A percentile compares a stretch with the other conserved stretches of the same genome.
Conservation (phyloP, 2,797 vertebrate genomes). For the Eulemur coronatus region DNA sequence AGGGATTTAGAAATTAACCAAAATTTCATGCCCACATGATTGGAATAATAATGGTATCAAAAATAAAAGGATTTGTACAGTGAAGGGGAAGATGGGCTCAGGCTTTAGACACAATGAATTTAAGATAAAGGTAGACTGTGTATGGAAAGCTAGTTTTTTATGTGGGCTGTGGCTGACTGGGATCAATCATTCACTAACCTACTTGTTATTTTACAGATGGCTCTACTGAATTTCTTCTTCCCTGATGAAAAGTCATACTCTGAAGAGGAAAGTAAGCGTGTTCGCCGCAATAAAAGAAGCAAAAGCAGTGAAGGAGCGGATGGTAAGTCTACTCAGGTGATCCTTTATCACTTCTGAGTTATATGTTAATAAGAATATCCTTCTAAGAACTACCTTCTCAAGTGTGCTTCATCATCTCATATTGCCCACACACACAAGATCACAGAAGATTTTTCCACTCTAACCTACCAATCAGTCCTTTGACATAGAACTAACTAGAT, state of each 20-base stretch:
- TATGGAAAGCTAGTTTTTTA: conserved; percentile 20
- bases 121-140: conserved; percentile 22
- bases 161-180: neutral
- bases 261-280: conserved; percentile 87
- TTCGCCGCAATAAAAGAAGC: conserved; percentile 92
- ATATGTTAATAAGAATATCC: neutral
- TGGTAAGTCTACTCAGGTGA: conserved; percentile 81
- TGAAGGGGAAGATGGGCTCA: neutral
- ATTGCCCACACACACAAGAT: neutral
- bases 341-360: conserved; percentile 43
- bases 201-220: conserved; percentile 82
- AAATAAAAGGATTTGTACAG: conserved; percentile 25
- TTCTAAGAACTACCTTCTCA: neutral
- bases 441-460: neutral
- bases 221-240: conserved; percentile 87
- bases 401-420: neutral
- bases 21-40: neutral
- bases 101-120: conserved; percentile 36
- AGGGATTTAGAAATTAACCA: conserved; percentile 3
- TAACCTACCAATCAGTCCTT: neutral
- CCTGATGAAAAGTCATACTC: conserved; percentile 86
- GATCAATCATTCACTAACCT: conserved; percentile 28
- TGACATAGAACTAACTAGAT: neutral
- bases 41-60: neutral
- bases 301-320: conserved; percentile 89